Conservation (phyloP, 2,113 vertebrate species). For the Thomomys bottae region DNA sequence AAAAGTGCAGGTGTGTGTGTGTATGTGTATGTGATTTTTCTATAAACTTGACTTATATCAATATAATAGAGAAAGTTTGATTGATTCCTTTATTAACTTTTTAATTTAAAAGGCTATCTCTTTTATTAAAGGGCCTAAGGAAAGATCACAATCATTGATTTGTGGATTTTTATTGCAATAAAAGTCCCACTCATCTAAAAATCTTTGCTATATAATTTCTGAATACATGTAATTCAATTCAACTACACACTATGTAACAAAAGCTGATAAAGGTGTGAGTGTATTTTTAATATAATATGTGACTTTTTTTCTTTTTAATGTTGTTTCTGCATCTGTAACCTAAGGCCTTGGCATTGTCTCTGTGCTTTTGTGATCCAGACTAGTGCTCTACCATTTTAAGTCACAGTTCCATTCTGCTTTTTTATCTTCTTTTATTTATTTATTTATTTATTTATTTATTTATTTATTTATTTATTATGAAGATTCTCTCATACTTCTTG, state of each 20-base stretch:
- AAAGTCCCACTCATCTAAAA: conserved; percentile 11
- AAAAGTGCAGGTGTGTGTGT: conserved; percentile 6
- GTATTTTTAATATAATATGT: background rate
- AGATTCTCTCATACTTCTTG: no score
- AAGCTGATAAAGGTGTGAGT: background rate
- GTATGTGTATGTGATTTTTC: background rate
- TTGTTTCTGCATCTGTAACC: no score
- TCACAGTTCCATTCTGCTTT: no score
- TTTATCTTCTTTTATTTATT: no score
- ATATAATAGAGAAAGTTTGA: background rate
- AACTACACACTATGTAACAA: background rate
- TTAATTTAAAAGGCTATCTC: conserved; percentile 59
- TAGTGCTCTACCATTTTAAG: no score
- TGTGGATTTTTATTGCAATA: conserved; percentile 41
- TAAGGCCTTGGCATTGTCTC: no score
- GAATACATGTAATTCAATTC: conserved; percentile 52
- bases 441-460: no score
- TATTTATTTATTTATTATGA: no score
- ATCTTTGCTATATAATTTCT: conserved; percentile 51
- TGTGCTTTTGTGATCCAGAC: no score
- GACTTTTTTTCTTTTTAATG: no score
- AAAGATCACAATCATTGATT: conserved; percentile 55
- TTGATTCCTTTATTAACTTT: conserved; percentile 68
- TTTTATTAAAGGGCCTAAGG: conserved; percentile 68
- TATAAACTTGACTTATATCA: conserved; percentile 47